Conservation (phyloP, 2,888 invertebrate genomes). For the Stramonita haemastoma region DNA sequence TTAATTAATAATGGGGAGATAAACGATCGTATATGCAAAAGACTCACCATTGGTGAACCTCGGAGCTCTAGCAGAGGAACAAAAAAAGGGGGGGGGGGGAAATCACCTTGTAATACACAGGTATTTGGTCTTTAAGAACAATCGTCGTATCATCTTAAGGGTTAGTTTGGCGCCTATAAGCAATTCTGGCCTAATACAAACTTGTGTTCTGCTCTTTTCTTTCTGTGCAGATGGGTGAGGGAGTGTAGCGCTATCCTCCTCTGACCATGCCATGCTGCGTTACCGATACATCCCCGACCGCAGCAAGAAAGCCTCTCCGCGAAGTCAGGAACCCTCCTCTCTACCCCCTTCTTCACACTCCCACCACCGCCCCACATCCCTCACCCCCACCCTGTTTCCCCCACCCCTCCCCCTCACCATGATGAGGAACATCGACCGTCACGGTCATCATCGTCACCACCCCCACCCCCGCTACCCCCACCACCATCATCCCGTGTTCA, state of each 20-base stretch:
- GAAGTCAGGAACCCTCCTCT: conserved; percentile 21
- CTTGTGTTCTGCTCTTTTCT: not conserved
- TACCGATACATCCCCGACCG: conserved; percentile 41
- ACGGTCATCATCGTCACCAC: not conserved
- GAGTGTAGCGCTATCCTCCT: not conserved
- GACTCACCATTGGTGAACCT: too few species aligned
- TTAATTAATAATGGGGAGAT: too few species aligned
- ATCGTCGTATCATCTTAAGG: too few species aligned
- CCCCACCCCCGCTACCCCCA: not conserved
- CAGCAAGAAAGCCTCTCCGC: conserved; percentile 18
- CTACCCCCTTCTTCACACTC: not conserved
- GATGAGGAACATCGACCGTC: too few species aligned
- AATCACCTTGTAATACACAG: too few species aligned
- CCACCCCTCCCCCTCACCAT: not conserved
- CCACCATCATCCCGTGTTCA: not conserved
- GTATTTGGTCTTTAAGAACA: too few species aligned
- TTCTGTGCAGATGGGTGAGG: conserved; percentile 1
- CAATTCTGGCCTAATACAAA: too few species aligned
- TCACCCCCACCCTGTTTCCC: not conserved
- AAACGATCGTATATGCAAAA: too few species aligned
- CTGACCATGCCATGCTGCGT: conserved; percentile 36
- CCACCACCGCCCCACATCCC: not conserved
- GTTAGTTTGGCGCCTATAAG: too few species aligned
- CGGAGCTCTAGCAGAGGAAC: too few species aligned
- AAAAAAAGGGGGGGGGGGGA: too few species aligned